Conservation (phyloP, 2,797 vertebrate species). For the Botia almorhae region DNA sequence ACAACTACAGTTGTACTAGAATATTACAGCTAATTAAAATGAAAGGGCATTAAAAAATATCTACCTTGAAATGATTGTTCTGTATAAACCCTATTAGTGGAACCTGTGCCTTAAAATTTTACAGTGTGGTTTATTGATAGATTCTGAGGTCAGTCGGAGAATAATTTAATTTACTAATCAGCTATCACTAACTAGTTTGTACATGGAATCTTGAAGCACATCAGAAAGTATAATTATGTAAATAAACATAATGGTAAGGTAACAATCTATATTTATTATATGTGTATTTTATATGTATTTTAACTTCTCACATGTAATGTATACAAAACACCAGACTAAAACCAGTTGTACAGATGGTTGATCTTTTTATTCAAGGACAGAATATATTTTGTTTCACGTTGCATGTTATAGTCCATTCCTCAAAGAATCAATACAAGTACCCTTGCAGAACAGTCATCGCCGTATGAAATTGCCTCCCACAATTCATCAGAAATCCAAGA, state of each 20-base stretch:
- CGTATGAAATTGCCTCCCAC: slow-evolving; percentile 51
- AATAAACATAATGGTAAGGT: neutral
- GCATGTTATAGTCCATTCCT: slow-evolving; percentile 58
- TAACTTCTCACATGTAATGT: neutral
- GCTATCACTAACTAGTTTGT: neutral
- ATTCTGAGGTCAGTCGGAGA: neutral
- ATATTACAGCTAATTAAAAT: no score
- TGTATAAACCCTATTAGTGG: no score
- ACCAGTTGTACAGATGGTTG: slow-evolving; percentile 45
- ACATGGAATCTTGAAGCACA: no score
- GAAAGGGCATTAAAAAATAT: no score
- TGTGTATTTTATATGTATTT: neutral
- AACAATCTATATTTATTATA: neutral
- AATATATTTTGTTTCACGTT: slow-evolving; percentile 56
- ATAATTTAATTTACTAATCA: neutral
- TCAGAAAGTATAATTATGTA: neutral
- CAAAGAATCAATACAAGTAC: slow-evolving; percentile 55
- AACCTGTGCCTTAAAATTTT: neutral
- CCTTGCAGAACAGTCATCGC: slow-evolving; percentile 57
- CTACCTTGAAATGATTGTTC: no score
- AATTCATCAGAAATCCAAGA: slow-evolving; percentile 48
- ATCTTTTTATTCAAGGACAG: slow-evolving; percentile 65
- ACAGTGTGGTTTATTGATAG: neutral
- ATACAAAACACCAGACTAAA: neutral
- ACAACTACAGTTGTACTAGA: no score